Conservation (phyloP, 2,888 invertebrate genomes). For the Bombylius major region DNA sequence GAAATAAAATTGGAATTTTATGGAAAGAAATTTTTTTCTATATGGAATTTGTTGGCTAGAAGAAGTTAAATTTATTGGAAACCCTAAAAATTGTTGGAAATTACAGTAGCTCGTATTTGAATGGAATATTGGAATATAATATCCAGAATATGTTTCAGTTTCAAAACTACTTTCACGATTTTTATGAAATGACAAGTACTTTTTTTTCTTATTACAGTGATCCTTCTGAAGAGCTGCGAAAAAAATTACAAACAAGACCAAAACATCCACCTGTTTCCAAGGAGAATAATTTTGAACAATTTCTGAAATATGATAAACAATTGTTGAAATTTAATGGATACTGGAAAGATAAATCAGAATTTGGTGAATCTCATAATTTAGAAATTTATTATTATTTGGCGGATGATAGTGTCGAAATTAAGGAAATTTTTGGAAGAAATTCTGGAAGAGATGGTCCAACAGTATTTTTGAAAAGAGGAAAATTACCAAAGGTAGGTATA, state of each 20-base stretch:
- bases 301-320: slow-evolving; percentile 69
- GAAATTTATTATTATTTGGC: slow-evolving; percentile 75
- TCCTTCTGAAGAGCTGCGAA: slow-evolving; percentile 40
- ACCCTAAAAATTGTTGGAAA: too few relatives aligned
- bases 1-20: not conserved
- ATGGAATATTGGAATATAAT: too few relatives aligned
- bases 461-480: slow-evolving; percentile 61
- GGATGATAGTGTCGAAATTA: slow-evolving; percentile 81
- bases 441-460: slow-evolving; percentile 58
- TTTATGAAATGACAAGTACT: too few relatives aligned
- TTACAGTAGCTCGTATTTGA: too few relatives aligned
- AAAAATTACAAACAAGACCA: slow-evolving; percentile 22
- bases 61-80: not conserved
- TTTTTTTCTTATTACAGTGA: slow-evolving; percentile 25
- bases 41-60: not conserved
- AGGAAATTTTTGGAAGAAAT: slow-evolving; percentile 54
- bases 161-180: too few relatives aligned
- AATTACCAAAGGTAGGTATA: slow-evolving; percentile 57
- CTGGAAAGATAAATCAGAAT: slow-evolving; percentile 77
- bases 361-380: slow-evolving; percentile 64
- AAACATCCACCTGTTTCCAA: slow-evolving; percentile 1
- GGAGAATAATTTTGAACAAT: slow-evolving; percentile 39
- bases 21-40: too few relatives aligned
- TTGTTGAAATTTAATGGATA: slow-evolving; percentile 66
- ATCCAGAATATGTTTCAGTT: too few relatives aligned